A percentile compares a stretch with the other conserved stretches of the same genome.
Evolutionary conservation across 2,888 invertebrate genomes (phyloP).

Genomic region (Mycalesis mineus): DNA sequence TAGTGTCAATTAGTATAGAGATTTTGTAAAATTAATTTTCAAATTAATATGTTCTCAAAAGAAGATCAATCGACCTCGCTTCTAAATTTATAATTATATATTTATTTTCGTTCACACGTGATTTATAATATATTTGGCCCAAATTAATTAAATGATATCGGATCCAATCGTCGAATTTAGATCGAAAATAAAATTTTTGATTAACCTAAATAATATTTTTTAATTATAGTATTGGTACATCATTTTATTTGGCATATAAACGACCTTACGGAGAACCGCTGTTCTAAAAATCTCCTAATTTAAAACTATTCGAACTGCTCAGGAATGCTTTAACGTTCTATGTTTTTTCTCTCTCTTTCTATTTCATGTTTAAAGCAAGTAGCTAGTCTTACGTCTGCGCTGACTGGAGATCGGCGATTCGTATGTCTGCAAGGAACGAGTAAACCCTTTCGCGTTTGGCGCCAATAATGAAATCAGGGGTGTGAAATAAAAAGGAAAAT

Average conservation of each 20-base stretch:
- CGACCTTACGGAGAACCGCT: too few species aligned
- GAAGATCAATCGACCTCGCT: not conserved
- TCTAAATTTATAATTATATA: not conserved
- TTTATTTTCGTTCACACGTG: not conserved
- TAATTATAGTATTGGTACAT: too few species aligned
- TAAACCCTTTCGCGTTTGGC: conserved; percentile 65
- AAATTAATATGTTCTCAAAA: not conserved
- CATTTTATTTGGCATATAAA: too few species aligned
- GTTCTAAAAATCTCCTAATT: too few species aligned
- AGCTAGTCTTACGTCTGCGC: not conserved
- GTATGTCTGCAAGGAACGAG: conserved; percentile 44
- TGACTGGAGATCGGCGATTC: not conserved
- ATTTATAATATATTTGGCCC: not conserved
- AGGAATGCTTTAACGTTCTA: too few species aligned
- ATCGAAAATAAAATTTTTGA: not conserved
- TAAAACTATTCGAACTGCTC: too few species aligned
- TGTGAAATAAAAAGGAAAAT: conserved; percentile 76
- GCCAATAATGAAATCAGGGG: conserved; percentile 76
- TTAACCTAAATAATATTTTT: too few species aligned
- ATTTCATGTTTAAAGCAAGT: too few species aligned
- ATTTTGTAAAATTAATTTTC: not conserved
- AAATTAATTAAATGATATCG: not conserved
- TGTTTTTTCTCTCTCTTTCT: too few species aligned
- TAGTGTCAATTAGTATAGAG: too few species aligned
- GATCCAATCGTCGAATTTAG: not conserved